phyloP scores from a whole-genome alignment of 2,797 vertebrate genomes.

The Coregonus sp. region DNA sequence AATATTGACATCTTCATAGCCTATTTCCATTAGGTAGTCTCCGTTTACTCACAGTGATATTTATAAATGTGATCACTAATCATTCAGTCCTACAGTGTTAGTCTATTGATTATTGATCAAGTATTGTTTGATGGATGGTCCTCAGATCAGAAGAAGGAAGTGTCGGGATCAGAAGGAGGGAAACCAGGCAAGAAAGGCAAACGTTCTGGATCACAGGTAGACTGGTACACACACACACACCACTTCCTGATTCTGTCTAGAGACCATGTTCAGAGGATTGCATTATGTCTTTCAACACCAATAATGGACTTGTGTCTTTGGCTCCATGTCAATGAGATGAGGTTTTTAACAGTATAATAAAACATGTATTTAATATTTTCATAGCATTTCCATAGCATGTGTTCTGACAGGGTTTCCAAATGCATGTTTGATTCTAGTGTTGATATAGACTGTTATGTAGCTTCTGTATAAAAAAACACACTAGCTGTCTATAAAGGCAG shows the following conservation, averaged over 20 bases:
- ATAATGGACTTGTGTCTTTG: background rate
- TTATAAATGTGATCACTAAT: background rate
- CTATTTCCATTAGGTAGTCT: background rate
- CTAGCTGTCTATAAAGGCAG: conserved; percentile 32
- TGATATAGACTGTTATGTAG: background rate
- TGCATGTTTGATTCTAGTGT: background rate
- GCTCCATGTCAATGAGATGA: background rate
- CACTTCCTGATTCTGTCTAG: conserved; percentile 31
- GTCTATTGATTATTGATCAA: background rate
- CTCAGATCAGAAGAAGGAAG: conserved; percentile 96
- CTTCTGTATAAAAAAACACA: conserved; percentile 13
- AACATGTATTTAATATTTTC: background rate
- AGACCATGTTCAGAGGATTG: background rate
- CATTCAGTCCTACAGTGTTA: conserved; percentile 16
- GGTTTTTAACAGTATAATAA: no score
- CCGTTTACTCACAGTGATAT: background rate
- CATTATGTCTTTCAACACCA: background rate
- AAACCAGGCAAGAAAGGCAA: conserved; percentile 95
- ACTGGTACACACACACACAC: background rate
- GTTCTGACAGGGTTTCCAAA: background rate
- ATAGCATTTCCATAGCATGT: background rate
- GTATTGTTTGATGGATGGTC: conserved; percentile 49
- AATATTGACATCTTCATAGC: background rate
- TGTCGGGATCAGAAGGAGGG: conserved; percentile 95
- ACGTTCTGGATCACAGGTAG: conserved; percentile 96